Evolutionary conservation across 1,140 invertebrate genomes (phyloP).

Genomic region (Musca domestica): DNA sequence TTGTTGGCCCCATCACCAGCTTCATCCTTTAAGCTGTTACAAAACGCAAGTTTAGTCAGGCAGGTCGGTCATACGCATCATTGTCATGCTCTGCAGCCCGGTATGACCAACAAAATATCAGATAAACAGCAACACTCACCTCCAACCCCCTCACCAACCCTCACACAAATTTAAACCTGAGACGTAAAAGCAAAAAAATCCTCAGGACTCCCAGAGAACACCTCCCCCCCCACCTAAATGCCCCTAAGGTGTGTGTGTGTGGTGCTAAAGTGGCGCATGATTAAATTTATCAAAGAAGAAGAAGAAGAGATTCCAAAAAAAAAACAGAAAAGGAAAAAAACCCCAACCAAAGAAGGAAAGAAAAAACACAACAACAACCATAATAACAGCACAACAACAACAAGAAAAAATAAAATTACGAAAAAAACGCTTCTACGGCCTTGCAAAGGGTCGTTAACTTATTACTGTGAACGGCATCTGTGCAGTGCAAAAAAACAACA

Average conservation of each 20-base stretch:
- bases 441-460: slow-evolving; percentile 21
- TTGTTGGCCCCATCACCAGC: not conserved
- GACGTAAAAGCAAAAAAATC: not conserved
- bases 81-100: not conserved
- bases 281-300: slow-evolving; percentile 15
- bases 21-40: slow-evolving; percentile 21
- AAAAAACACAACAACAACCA: not conserved
- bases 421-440: slow-evolving; percentile 13
- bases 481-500: not conserved
- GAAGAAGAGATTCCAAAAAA: slow-evolving; percentile 4
- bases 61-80: slow-evolving; percentile 15
- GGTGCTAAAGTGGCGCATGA: slow-evolving; percentile 10
- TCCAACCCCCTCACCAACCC: not conserved
- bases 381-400: not conserved
- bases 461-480: slow-evolving; percentile 3
- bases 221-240: too few relatives aligned
- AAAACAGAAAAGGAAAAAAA: not conserved
- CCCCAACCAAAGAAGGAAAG: not conserved
- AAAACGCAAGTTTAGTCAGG: slow-evolving; percentile 10
- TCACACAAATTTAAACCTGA: not conserved
- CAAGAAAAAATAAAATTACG: not conserved
- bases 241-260: slow-evolving; percentile 1
- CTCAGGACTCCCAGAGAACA: too few relatives aligned
- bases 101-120: not conserved
- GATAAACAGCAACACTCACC: not conserved